A percentile compares a stretch with the other conserved stretches of the same genome.
These are phyloP conservation scores for Scaptomyza tumidula DNA, from an alignment of 2,888 invertebrate genomes.

Conservation along the genomic window DNA sequence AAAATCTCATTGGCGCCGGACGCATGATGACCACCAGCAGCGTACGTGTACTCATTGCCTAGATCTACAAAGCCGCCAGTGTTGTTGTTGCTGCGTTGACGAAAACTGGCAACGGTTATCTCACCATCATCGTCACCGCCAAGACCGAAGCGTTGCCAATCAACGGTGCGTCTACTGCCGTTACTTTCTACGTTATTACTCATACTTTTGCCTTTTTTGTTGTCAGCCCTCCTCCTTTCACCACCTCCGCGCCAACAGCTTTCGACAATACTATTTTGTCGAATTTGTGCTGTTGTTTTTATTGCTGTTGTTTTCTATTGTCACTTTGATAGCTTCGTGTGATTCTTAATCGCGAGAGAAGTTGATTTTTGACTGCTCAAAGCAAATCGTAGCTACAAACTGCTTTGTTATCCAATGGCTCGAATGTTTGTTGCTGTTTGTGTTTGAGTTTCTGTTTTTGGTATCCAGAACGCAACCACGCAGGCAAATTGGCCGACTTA, in stretches of 20 bases:
- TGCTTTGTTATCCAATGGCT: slow-evolving; percentile 50
- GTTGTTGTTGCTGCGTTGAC: slow-evolving; percentile 85
- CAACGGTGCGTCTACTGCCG: slow-evolving; percentile 76
- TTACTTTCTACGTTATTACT: slow-evolving; percentile 69
- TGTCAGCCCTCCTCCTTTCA: slow-evolving; percentile 21
- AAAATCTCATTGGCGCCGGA: slow-evolving; percentile 96
- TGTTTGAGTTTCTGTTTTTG: slow-evolving; percentile 35
- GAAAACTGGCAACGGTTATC: slow-evolving; percentile 84
- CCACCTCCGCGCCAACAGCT: slow-evolving; percentile 23
- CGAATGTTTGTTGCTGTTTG: slow-evolving; percentile 32
- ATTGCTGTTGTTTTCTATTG: slow-evolving; percentile 25
- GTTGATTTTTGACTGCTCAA: slow-evolving; percentile 18
- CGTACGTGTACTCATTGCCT: slow-evolving; percentile 90
- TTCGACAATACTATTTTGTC: slow-evolving; percentile 11
- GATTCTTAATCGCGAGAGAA: slow-evolving; percentile 1
- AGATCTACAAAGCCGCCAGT: slow-evolving; percentile 91
- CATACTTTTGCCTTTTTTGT: slow-evolving; percentile 46
- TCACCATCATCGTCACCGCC: slow-evolving; percentile 83
- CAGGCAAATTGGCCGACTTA: slow-evolving; percentile 39
- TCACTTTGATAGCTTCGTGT: slow-evolving; percentile 7
- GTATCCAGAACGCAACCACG: slow-evolving; percentile 49
- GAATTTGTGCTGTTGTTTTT: slow-evolving; percentile 27
- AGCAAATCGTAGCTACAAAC: slow-evolving; percentile 21
- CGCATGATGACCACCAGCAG: slow-evolving; percentile 92
- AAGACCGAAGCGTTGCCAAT: slow-evolving; percentile 83